Conservation (phyloP, 1,140 invertebrate genomes). For the Lamellibrachia luymesi region DNA sequence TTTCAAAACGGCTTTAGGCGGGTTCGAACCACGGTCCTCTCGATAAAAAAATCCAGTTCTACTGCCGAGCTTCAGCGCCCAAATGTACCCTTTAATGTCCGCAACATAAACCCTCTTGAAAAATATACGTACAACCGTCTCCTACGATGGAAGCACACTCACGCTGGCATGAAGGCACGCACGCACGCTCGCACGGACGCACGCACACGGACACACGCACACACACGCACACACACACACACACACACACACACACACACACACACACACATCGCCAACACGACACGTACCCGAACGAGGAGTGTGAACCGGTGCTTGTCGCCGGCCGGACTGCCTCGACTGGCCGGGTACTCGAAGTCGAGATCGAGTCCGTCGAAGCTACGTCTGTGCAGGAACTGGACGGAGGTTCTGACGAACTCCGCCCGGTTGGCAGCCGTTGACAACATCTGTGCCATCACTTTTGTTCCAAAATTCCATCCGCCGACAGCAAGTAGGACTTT, state of each 20-base stretch:
- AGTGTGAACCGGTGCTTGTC: slow-evolving; percentile 78
- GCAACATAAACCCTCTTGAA: no score
- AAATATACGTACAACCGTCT: no score
- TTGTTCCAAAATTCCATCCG: slow-evolving; percentile 78
- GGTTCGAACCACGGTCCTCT: no score
- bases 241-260: slow-evolving; percentile 2
- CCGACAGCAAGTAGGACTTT: slow-evolving; percentile 69
- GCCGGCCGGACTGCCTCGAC: slow-evolving; percentile 17
- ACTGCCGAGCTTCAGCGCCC: no score
- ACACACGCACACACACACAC: neutral
- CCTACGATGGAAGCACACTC: neutral
- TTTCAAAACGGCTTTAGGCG: no score
- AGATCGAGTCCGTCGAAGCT: slow-evolving; percentile 92
- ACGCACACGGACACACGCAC: slow-evolving; percentile 1
- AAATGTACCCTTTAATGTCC: no score
- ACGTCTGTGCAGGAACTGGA: slow-evolving; percentile 86
- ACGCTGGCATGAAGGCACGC: neutral
- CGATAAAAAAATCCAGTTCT: no score
- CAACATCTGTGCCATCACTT: slow-evolving; percentile 57
- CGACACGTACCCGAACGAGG: slow-evolving; percentile 65
- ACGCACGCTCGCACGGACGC: slow-evolving; percentile 8
- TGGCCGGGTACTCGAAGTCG: slow-evolving; percentile 89
- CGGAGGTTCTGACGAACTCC: slow-evolving; percentile 51
- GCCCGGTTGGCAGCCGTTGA: slow-evolving; percentile 26
- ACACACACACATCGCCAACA: neutral